Percentiles rank a stretch among this genome's conserved stretches.
phyloP scores from a whole-genome alignment of 2,797 vertebrate genomes.

The Bradypus variegatus region DNA sequence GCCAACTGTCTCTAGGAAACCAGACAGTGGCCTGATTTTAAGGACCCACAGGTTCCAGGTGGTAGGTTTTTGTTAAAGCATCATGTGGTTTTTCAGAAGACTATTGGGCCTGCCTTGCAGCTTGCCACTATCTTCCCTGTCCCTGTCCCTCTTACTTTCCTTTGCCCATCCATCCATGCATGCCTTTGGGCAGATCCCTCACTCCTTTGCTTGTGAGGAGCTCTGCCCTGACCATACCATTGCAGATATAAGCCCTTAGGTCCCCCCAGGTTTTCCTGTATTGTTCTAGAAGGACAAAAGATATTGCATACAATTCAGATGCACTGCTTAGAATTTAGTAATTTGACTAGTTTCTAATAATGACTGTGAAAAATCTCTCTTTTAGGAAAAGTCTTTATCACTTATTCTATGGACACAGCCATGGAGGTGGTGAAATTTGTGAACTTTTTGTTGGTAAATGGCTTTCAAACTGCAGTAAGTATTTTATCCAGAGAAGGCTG shows the following conservation, averaged over 20 bases:
- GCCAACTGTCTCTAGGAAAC: slow-evolving; percentile 40
- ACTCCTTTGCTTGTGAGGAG: neutral
- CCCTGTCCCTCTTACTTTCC: neutral
- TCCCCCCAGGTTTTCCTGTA: neutral
- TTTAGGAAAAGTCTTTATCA: slow-evolving; percentile 92
- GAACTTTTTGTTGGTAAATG: slow-evolving; percentile 85
- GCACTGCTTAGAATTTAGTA: neutral
- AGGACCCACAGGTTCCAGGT: neutral
- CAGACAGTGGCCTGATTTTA: neutral
- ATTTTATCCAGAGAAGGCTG: slow-evolving; percentile 37
- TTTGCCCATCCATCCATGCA: neutral
- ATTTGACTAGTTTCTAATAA: slow-evolving; percentile 35
- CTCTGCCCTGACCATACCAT: no score
- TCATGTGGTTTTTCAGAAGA: slow-evolving; percentile 10
- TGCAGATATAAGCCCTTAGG: neutral
- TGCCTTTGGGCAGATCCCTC: neutral
- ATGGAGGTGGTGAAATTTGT: slow-evolving; percentile 83
- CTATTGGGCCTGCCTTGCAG: neutral
- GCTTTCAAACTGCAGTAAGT: slow-evolving; percentile 92
- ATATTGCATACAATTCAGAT: neutral
- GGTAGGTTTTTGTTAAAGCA: neutral
- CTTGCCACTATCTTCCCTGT: neutral
- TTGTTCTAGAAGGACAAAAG: neutral
- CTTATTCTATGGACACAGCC: slow-evolving; percentile 89
- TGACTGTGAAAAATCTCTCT: slow-evolving; percentile 54